Conservation (phyloP, 2,888 invertebrate species). For the Coenonympha arcania region DNA sequence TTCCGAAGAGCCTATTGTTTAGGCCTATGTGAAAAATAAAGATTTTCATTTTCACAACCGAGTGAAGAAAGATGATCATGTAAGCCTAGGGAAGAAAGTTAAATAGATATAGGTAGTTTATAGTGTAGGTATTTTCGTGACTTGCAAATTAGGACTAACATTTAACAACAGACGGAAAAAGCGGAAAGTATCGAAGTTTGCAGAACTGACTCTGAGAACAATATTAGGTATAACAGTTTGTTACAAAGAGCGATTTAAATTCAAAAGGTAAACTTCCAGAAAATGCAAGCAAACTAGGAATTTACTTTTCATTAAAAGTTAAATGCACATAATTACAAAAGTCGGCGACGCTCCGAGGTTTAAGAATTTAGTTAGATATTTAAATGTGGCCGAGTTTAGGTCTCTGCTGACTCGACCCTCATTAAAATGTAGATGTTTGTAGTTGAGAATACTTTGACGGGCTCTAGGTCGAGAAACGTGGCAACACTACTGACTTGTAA, state of each 20-base stretch:
- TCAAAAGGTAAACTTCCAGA: conserved; percentile 5
- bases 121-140: too few species aligned
- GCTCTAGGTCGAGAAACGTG: background rate
- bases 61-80: too few species aligned
- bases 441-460: conserved; percentile 1
- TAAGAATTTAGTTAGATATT: conserved; percentile 8
- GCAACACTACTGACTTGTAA: too few species aligned
- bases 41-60: too few species aligned
- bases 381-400: background rate
- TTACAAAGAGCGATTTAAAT: conserved; percentile 3
- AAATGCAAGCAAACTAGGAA: conserved; percentile 5
- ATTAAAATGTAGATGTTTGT: conserved; percentile 1
- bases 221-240: background rate
- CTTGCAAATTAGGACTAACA: background rate
- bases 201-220: background rate
- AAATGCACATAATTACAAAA: conserved; percentile 9
- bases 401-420: background rate
- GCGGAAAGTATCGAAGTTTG: too few species aligned
- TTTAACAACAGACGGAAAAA: too few species aligned
- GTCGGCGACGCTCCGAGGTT: background rate
- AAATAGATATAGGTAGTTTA: too few species aligned
- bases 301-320: conserved; percentile 12
- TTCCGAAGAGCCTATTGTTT: too few species aligned
- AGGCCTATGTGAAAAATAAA: too few species aligned
- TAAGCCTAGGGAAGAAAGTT: too few species aligned